These are phyloP conservation scores for Dastarcus helophoroides DNA, from an alignment of 2,888 invertebrate species.

Conservation along the genomic window DNA sequence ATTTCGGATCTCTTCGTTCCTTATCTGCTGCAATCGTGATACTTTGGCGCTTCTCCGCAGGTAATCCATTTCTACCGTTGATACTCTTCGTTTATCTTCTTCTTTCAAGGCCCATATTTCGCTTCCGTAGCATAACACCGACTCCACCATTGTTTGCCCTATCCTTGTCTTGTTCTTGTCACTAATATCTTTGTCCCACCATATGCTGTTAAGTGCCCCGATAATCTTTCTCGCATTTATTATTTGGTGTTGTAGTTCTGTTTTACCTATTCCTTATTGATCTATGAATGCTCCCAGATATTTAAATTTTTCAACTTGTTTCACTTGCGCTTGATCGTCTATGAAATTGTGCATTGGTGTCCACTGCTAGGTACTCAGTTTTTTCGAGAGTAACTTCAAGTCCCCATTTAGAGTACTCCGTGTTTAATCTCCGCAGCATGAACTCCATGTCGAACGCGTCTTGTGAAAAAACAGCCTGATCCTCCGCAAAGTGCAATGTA, in stretches of 20 bases:
- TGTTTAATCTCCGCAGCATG: slow-evolving; percentile 7
- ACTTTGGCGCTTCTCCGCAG: too few species aligned
- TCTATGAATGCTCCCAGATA: neutral
- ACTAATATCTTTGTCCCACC: slow-evolving; percentile 4
- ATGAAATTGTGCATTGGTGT: slow-evolving; percentile 3
- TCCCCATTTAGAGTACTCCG: slow-evolving; percentile 8
- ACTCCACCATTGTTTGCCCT: too few species aligned
- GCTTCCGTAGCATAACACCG: neutral
- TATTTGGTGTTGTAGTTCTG: neutral
- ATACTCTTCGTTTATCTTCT: too few species aligned
- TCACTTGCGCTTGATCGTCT: slow-evolving; percentile 4
- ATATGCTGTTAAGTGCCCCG: slow-evolving; percentile 2
- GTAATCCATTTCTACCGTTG: too few species aligned
- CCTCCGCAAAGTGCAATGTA: slow-evolving; percentile 3
- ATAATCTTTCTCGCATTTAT: slow-evolving; percentile 1
- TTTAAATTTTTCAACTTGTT: slow-evolving; percentile 3
- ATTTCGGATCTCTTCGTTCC: too few species aligned
- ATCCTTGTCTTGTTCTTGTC: neutral
- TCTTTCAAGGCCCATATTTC: too few species aligned
- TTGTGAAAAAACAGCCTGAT: slow-evolving; percentile 5
- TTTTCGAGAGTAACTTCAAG: slow-evolving; percentile 9
- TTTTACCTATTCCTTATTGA: neutral
- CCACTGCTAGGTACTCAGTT: slow-evolving; percentile 9
- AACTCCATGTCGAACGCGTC: slow-evolving; percentile 3
- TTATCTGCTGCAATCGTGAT: too few species aligned